These are phyloP conservation scores for Tetraneura akinire DNA, from an alignment of 1,140 invertebrate species.

Conservation along the genomic window DNA sequence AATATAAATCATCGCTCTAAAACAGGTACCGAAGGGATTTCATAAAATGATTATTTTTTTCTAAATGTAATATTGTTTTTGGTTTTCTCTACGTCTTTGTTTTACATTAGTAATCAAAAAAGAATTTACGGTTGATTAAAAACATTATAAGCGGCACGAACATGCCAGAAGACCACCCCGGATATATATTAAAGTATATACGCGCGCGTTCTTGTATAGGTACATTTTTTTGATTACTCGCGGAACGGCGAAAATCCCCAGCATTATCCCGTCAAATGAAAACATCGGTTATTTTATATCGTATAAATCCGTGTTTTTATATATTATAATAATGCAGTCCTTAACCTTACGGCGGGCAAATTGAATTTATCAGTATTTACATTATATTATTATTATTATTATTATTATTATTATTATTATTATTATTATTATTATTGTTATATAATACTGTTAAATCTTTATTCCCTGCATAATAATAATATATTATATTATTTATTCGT, in stretches of 20 bases:
- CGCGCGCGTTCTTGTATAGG: no score
- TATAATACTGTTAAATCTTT: no score
- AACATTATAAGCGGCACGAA: slow-evolving; percentile 9
- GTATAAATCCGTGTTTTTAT: no score
- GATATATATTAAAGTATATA: no score
- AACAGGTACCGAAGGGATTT: slow-evolving; percentile 38
- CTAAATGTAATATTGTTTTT: slow-evolving; percentile 17
- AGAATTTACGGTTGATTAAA: slow-evolving; percentile 37
- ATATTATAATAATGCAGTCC: no score
- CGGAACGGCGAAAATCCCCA: not conserved
- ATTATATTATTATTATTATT: no score
- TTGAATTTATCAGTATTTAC: no score
- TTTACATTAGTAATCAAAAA: slow-evolving; percentile 24
- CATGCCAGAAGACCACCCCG: not conserved
- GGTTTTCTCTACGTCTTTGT: not conserved
- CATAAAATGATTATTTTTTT: slow-evolving; percentile 38
- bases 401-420: no score
- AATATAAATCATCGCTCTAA: slow-evolving; percentile 31
- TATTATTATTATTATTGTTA: no score
- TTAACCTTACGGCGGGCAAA: no score
- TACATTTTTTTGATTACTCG: not conserved
- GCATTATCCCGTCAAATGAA: slow-evolving; percentile 26
- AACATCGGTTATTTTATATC: not conserved
- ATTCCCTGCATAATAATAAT: no score
- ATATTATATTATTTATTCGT: no score